Evolutionary conservation across 2,888 invertebrate genomes (phyloP).

Genomic region (Machimus rusticus): DNA sequence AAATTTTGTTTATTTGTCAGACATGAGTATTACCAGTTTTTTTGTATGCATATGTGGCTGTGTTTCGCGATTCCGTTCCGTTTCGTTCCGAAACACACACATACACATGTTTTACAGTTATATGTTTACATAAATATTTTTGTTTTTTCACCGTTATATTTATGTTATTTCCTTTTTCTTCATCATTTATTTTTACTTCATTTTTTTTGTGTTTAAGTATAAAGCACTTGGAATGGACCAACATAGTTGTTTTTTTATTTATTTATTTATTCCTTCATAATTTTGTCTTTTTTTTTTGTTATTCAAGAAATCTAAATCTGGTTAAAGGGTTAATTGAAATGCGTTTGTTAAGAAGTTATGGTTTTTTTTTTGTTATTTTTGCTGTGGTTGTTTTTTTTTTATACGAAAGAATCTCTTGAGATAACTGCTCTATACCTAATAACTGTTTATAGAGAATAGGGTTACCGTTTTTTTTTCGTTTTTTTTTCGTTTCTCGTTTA

Average conservation of each 20-base stretch:
- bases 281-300: constrained; percentile 19
- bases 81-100: not conserved
- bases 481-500: not conserved
- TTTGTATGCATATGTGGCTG: not conserved
- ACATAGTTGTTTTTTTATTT: constrained; percentile 38
- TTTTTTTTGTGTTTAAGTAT: constrained; percentile 21
- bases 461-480: not conserved
- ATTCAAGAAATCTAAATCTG: constrained; percentile 15
- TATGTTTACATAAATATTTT: not conserved
- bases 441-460: constrained; percentile 16
- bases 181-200: not conserved
- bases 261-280: not conserved
- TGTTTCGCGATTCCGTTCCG: not conserved
- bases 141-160: not conserved
- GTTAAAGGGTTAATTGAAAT: constrained; percentile 14
- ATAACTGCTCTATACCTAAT: not conserved
- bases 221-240: constrained; percentile 47
- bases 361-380: not conserved
- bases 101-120: not conserved
- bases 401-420: constrained; percentile 1
- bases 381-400: not conserved
- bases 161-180: not conserved
- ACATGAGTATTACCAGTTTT: not conserved
- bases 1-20: not conserved
- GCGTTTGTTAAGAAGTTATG: not conserved